Base-by-base conservation (phyloP, 2,113 vertebrate species). In the Oreocharis arfaki region DNA sequence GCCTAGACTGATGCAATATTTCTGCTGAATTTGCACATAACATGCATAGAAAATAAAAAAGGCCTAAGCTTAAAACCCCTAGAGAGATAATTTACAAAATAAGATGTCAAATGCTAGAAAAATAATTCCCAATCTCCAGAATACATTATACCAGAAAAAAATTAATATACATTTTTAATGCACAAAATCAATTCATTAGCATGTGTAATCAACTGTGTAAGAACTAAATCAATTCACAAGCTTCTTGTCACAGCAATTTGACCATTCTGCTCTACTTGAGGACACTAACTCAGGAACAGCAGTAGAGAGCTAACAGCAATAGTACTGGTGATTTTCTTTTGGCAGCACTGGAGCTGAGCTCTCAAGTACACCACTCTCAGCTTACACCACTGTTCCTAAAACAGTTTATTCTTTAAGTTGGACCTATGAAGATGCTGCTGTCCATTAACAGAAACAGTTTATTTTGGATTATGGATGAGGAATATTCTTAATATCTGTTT, bases 181-280 rank as follows among this genome's bases (percentile, higher is more conserved):
- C 64, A 92, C 32, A 75, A 88, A 96, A 96, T 93, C 42, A 63
- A 94, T 81, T 93, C 26, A 95, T 93, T 89, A 91, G 61, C 27
- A 13, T 44, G 56, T 55, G n/a, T 61, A 96, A 96, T 92, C 93
- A 94, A 79, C 78, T 85, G 75, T 84, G 49, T 63, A 90, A 79
- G 80, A 93, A 84, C 30, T 46, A 89, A 95, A 96, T 93, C 79
- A 81, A 81, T 81, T 78, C 85, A 86, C 57, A 94, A 53, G 88
- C 52, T 88, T 84, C 87, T 69, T 83, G 39, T 86, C 92, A 81
- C 42, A 68, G 79, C 52, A 86, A 68, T 88, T 83, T 90, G 85
- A 78, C 76, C 64, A 93, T 56, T 67, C 56, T 90, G 71, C 52
- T 64, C 47, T 83, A 49, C 16, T 50, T 61, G 28, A 35, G 27